phyloP scores from a whole-genome alignment of 2,888 invertebrate genomes.

The Lasioglossum lativentre region DNA sequence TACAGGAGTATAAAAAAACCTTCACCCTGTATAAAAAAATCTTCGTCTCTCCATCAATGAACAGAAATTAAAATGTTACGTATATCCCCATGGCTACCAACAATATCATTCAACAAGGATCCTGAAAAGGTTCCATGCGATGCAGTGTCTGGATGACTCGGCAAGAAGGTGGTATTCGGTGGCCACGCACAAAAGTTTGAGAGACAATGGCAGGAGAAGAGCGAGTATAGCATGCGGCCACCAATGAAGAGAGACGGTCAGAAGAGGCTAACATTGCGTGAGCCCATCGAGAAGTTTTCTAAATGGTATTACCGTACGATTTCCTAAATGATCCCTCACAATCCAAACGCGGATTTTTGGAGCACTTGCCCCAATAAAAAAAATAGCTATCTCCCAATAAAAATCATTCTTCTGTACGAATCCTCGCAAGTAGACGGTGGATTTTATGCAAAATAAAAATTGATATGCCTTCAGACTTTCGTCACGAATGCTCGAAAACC shows the following conservation, averaged over 20 bases:
- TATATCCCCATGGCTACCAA: neutral
- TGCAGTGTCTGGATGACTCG: slow-evolving; percentile 19
- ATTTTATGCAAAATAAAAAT: too few species aligned
- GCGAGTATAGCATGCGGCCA: slow-evolving; percentile 18
- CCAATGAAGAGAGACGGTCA: slow-evolving; percentile 11
- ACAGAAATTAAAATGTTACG: neutral
- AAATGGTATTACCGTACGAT: neutral
- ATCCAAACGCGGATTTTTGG: too few species aligned
- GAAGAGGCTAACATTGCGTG: slow-evolving; percentile 6
- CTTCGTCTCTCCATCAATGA: neutral
- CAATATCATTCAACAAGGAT: neutral
- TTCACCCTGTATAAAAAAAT: too few species aligned
- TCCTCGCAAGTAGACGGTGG: too few species aligned
- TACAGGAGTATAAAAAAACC: too few species aligned
- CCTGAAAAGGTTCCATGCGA: neutral
- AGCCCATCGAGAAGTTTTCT: neutral
- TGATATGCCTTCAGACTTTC: too few species aligned
- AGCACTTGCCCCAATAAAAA: too few species aligned
- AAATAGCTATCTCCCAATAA: too few species aligned
- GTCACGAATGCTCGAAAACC: too few species aligned
- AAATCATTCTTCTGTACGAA: too few species aligned
- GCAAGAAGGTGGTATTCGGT: slow-evolving; percentile 44
- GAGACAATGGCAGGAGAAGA: slow-evolving; percentile 48
- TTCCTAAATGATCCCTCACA: neutral
- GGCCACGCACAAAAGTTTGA: slow-evolving; percentile 62